Conservation (phyloP, 1,140 invertebrate genomes). For the Drosophila sechellia region DNA sequence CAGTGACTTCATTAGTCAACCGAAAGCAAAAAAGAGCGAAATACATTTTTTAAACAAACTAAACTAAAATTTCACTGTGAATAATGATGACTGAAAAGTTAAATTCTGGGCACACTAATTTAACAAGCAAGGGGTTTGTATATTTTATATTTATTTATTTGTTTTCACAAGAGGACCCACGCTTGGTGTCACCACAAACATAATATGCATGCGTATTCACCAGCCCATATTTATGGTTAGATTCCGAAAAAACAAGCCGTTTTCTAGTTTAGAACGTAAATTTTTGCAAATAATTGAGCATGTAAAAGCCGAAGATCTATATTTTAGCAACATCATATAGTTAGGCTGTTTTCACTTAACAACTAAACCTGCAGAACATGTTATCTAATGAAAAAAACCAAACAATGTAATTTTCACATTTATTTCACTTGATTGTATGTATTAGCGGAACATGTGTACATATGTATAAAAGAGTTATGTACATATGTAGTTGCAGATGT, state of each 20-base stretch:
- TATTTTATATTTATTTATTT: slow-evolving; percentile 21
- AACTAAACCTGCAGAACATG: slow-evolving; percentile 1
- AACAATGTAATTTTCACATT: slow-evolving; percentile 7
- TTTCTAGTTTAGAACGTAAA: background rate
- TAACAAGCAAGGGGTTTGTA: slow-evolving; percentile 86
- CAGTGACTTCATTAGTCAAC: slow-evolving; percentile 17
- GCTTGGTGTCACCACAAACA: too few relatives aligned
- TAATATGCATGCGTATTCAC: too few relatives aligned
- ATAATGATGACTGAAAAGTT: slow-evolving; percentile 87
- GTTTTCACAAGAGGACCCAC: background rate
- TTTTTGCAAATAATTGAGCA: background rate
- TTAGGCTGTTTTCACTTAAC: slow-evolving; percentile 7
- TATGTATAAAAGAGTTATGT: slow-evolving; percentile 4
- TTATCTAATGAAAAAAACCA: slow-evolving; percentile 21
- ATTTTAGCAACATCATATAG: background rate
- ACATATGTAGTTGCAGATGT: slow-evolving; percentile 14
- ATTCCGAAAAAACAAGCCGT: background rate
- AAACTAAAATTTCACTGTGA: slow-evolving; percentile 21
- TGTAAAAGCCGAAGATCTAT: background rate
- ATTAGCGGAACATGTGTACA: background rate
- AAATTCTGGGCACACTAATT: slow-evolving; percentile 86
- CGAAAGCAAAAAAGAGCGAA: slow-evolving; percentile 34
- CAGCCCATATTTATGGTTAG: background rate
- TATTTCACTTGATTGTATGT: background rate
- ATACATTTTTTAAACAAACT: slow-evolving; percentile 36